Base-by-base conservation (phyloP, 2,888 invertebrate genomes). In the Microctonus aethiopoides region DNA sequence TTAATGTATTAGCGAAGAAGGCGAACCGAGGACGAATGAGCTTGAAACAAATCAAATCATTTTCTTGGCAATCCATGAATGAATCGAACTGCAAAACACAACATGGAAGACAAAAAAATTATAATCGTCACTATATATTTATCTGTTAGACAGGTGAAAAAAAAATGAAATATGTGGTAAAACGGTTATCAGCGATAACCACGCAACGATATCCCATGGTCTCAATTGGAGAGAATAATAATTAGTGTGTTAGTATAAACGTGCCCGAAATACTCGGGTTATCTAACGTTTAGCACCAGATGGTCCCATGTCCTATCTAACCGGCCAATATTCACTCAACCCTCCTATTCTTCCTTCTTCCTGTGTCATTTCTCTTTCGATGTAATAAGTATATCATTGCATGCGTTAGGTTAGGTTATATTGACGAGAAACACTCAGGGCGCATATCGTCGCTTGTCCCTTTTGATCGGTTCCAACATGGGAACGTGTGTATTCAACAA, bases 231-330 rank as follows among this genome's bases (percentile, higher is more conserved):
- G 46, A 16, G 46, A 5, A 5, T 46, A n/a, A 6, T 81, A 81
- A 81, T 81, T 79, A 79, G 75, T 74, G 72, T 79, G 79, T 78
- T 78, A 72, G 3, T 3, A 78, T 3, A 78, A 82, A 83, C 83
- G 82, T 83, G 83, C 78, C 79, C 77, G 76, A 74, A 76, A 77
- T 74, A 75, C 79, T 74, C 72, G 77, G 77, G 77, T 81, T 83
- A 83, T 83, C 83, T 80, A 81, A 81, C 81, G 78, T 81, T 83
- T 81, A 82, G 77, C 76, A 78, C 81, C 83, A 83, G 82, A 83
- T 83, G 83, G 80, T 76, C 63, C 71, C n/a, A n/a, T 57, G 66
- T 77, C 64, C 72, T 64, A 74, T 74, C 75, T 68, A 72, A 61
- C 75, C 69, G 75, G 76, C 75, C 78, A 79, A 78, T 81, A 80